Conservation (phyloP, 2,797 vertebrate genomes). For the Sphaeramia orbicularis region DNA sequence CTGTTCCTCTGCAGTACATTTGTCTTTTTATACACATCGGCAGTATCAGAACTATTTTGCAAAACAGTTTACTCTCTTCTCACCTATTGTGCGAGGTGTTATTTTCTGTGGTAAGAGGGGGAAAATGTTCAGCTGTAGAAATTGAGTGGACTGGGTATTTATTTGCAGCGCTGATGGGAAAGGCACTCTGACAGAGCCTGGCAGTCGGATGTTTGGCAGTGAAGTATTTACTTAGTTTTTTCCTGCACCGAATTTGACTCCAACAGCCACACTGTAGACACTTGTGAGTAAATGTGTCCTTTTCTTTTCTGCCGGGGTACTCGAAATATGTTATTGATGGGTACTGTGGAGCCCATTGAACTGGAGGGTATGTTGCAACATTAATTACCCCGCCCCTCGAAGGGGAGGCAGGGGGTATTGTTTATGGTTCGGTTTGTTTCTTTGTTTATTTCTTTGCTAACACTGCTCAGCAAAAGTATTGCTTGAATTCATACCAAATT, state of each 20-base stretch:
- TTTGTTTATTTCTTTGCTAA: too few species aligned
- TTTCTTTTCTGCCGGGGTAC: constrained; percentile 19
- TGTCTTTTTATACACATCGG: too few species aligned
- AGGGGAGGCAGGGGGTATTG: too few species aligned
- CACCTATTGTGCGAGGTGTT: constrained; percentile 2
- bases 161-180: constrained; percentile 52
- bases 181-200: constrained; percentile 37
- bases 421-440: too few species aligned
- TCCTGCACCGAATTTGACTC: constrained; percentile 36
- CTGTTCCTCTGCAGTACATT: not conserved
- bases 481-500: too few species aligned
- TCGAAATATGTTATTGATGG: constrained; percentile 7
- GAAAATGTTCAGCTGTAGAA: constrained; percentile 19
- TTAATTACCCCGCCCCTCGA: not conserved
- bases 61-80: not conserved
- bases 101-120: constrained; percentile 8
- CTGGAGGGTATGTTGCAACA: not conserved
- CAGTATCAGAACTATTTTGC: not conserved
- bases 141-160: constrained; percentile 35
- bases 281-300: constrained; percentile 37
- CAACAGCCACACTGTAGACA: constrained; percentile 39
- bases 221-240: constrained; percentile 35
- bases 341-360: not conserved
- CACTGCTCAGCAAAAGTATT: too few species aligned
- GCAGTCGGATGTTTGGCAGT: constrained; percentile 53